phyloP scores from a whole-genome alignment of 2,113 vertebrate genomes.

The Lanius ludovicianus region DNA sequence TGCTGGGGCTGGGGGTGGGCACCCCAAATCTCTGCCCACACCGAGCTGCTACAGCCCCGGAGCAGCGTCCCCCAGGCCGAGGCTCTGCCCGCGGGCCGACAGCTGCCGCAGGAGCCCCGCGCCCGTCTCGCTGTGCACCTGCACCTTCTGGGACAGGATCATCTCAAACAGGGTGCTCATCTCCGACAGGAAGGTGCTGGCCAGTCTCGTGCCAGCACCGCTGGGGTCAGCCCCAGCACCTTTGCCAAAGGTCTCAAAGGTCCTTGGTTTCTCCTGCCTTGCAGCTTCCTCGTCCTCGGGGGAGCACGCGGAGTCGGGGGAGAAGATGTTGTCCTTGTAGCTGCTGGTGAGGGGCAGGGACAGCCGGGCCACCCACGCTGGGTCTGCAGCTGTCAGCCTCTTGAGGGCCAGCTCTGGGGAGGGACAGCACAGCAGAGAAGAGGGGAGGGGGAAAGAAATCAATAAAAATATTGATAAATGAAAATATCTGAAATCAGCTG shows the following conservation, averaged over 20 bases:
- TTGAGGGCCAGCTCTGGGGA: conserved; percentile 73
- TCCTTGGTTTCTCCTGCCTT: conserved; percentile 72
- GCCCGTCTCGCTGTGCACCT: conserved; percentile 72
- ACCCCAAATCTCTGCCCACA: neutral
- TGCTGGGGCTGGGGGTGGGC: neutral
- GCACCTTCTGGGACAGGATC: conserved; percentile 85
- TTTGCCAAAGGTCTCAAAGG: conserved; percentile 94
- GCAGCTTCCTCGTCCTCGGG: conserved; percentile 38
- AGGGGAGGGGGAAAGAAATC: accelerated
- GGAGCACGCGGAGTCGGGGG: conserved; percentile 66
- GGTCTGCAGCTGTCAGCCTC: conserved; percentile 77
- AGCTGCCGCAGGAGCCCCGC: conserved; percentile 86
- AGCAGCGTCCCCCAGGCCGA: conserved; percentile 70
- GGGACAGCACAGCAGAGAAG: neutral
- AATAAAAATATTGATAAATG: neutral
- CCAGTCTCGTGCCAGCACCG: conserved; percentile 59
- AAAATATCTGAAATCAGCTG: neutral
- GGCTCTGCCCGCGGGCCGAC: conserved; percentile 81
- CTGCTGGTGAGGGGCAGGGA: conserved; percentile 83
- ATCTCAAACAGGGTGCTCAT: conserved; percentile 93
- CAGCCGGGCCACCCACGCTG: conserved; percentile 87
- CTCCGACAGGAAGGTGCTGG: conserved; percentile 86
- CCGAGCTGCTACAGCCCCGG: neutral
- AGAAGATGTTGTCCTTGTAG: conserved; percentile 92
- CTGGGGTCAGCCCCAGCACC: neutral